Evolutionary conservation across 2,113 vertebrate species (phyloP), one percentile per base, ranked within the genome.

Genomic region (Axis porcinus): DNA sequence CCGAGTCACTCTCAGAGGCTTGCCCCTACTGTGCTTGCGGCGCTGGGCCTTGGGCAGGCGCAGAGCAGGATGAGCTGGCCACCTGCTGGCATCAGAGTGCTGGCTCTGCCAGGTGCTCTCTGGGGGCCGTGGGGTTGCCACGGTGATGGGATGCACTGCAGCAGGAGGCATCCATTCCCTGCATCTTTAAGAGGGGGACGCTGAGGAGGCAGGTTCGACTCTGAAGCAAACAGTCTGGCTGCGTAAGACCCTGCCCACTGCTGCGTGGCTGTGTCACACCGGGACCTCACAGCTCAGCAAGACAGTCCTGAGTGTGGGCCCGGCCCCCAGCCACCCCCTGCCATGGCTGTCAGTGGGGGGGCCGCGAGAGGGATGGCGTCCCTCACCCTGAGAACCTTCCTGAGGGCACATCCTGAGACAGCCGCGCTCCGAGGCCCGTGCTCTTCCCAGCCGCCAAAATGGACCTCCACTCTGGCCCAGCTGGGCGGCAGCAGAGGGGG

Each of bases 21-120:
- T 14, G 10, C 10, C 8, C 33, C 52, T 4, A 1, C 19, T 50
- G 7, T 30, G n/a, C 27, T 30, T 0, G 1, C 4, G 25, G 43
- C 13, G 1, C 43, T 27, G 62, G 58, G 52, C 62, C 52, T 52
- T 9, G 15, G 43, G n/a, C 28, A 33, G 6, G 19, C 1, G 10
- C 62, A 43, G n/a, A 70, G 79, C 43, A 43, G 58, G 54, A 52
- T 1, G 45, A 33, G 52, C 62, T 11, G 21, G 7, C 67, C 23
- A 21, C 33, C 33, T 3, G 43, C 14, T n/a, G 64, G 43, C 3
- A 5, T n/a, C 54, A 28, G 45, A 84, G 62, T n/a, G 28, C 62
- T 21, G 9, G 43, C 54, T 86, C 9, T 10, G 54, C 33, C 19
- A 40, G 67, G 12, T 52, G 57, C 58, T 70, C 33, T 3, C 6